Conservation (phyloP, 1,140 invertebrate species). For the Xylocopa sonorina region DNA sequence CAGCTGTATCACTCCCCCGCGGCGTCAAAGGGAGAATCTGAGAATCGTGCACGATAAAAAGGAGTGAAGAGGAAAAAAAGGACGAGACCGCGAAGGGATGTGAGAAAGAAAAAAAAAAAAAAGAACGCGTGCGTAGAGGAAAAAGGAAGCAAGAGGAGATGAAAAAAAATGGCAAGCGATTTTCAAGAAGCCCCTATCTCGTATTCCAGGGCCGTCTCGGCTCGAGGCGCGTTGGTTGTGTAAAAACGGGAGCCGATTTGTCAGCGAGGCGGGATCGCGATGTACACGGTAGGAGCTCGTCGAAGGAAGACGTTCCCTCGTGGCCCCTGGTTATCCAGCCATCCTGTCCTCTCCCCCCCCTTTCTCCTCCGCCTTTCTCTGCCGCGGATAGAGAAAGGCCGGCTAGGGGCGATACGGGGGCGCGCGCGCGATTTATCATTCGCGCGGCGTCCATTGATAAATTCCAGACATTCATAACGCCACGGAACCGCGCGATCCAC, state of each 20-base stretch:
- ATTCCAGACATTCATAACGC: slow-evolving; percentile 80
- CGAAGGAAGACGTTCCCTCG: slow-evolving; percentile 63
- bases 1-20: too few relatives aligned
- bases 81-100: too few relatives aligned
- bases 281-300: slow-evolving; percentile 50
- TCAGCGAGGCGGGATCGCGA: slow-evolving; percentile 59
- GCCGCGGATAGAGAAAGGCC: slow-evolving; percentile 65
- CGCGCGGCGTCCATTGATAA: slow-evolving; percentile 80
- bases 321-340: too few relatives aligned
- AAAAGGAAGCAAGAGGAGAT: neutral
- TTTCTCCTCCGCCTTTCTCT: slow-evolving; percentile 8
- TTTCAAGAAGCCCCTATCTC: slow-evolving; percentile 25
- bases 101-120: too few relatives aligned
- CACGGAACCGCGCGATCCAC: slow-evolving; percentile 50
- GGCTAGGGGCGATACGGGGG: slow-evolving; percentile 73
- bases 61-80: too few relatives aligned
- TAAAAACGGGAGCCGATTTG: slow-evolving; percentile 63
- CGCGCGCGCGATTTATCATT: slow-evolving; percentile 79
- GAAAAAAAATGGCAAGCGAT: slow-evolving; percentile 6
- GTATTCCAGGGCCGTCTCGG: slow-evolving; percentile 16
- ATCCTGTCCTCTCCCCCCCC: too few relatives aligned
- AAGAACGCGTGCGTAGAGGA: too few relatives aligned
- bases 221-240: slow-evolving; percentile 37
- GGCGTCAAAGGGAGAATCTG: neutral
- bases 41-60: neutral